Conservation (phyloP, 2,888 invertebrate species). For the Plagodis dolabraria region DNA sequence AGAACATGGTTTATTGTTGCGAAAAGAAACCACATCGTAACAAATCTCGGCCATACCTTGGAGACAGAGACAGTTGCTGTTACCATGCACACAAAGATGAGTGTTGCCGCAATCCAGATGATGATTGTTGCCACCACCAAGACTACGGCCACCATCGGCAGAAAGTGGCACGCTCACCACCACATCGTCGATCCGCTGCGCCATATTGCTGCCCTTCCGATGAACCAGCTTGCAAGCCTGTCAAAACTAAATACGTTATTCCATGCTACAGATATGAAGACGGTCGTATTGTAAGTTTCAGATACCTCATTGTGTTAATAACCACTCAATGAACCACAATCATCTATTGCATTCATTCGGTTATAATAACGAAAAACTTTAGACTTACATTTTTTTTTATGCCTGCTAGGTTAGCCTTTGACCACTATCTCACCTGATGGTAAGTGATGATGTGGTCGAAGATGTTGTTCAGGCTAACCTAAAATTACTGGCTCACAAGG, state of each 20-base stretch:
- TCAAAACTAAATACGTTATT: conserved; percentile 73
- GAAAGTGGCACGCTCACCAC: conserved; percentile 2
- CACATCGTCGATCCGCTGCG: conserved; percentile 17
- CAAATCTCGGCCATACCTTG: conserved; percentile 22
- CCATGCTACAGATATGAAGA: conserved; percentile 80
- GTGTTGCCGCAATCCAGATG: neutral
- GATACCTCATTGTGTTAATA: too few relatives aligned
- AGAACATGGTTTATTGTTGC: conserved; percentile 52
- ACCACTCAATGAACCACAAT: too few relatives aligned
- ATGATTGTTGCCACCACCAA: neutral
- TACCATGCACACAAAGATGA: conserved; percentile 20
- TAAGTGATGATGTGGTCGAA: too few relatives aligned
- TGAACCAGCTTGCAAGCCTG: conserved; percentile 49
- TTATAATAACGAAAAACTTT: too few relatives aligned
- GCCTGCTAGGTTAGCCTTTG: too few relatives aligned
- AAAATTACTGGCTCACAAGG: too few relatives aligned
- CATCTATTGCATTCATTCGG: too few relatives aligned
- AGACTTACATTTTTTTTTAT: too few relatives aligned
- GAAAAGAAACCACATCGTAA: conserved; percentile 44
- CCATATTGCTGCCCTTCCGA: conserved; percentile 28
- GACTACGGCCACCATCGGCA: conserved; percentile 3
- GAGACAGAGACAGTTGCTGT: conserved; percentile 12
- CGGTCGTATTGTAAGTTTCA: conserved; percentile 74
- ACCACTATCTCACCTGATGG: too few relatives aligned
- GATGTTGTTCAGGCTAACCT: too few relatives aligned